Conservation (phyloP, 2,113 vertebrate genomes). For the Stomatorhinus ivindoensis region DNA sequence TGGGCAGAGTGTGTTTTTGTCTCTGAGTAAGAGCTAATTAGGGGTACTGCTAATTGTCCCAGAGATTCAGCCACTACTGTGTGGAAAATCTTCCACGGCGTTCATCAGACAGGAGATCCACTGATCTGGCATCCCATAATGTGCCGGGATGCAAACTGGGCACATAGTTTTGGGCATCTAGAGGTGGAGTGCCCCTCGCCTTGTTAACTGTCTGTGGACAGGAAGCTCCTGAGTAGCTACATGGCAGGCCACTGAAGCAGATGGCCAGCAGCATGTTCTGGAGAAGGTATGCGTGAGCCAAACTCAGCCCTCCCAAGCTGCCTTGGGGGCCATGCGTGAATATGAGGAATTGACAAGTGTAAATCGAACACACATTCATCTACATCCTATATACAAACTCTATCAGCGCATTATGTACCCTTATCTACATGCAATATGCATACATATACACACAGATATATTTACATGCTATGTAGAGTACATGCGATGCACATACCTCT, state of each 20-base stretch:
- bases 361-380: not conserved
- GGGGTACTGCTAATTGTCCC: constrained; percentile 8
- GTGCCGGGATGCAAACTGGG: not conserved
- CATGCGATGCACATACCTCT: not conserved
- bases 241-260: not conserved
- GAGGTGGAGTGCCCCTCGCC: not conserved
- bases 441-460: not conserved
- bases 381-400: not conserved
- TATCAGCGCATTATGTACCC: not conserved
- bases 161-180: not conserved
- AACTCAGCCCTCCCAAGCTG: not conserved
- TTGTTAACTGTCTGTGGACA: not conserved
- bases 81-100: not conserved
- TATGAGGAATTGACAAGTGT: not conserved
- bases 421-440: not conserved
- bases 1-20: not conserved
- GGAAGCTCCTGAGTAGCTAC: not conserved
- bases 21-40: constrained; percentile 15
- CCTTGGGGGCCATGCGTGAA: not conserved
- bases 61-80: constrained; percentile 5
- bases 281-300: not conserved
- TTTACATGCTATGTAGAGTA: not conserved
- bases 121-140: not conserved
- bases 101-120: not conserved
- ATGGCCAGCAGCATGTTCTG: not conserved